These are phyloP conservation scores for Thunnus albacares DNA, from an alignment of 2,797 vertebrate species.

Conservation along the genomic window DNA sequence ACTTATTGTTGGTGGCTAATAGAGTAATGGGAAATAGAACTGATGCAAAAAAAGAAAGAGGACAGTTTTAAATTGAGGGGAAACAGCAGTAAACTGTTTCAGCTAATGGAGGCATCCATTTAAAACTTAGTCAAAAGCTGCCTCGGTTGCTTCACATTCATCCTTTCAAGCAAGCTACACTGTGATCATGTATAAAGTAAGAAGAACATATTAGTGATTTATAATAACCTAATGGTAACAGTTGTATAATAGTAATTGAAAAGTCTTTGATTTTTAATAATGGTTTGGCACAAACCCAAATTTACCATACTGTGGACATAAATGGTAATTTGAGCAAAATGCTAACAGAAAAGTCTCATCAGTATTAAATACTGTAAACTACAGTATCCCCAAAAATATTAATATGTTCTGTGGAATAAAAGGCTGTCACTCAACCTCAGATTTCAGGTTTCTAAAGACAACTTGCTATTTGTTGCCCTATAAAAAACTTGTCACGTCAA, in stretches of 20 bases:
- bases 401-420: too few relatives aligned
- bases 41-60: slow-evolving; percentile 16
- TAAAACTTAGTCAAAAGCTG: background rate
- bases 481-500: too few relatives aligned
- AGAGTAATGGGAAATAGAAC: background rate
- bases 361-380: too few relatives aligned
- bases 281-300: background rate
- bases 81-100: background rate
- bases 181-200: background rate
- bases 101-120: background rate
- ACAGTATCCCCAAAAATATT: too few relatives aligned
- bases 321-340: too few relatives aligned
- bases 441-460: too few relatives aligned
- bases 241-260: background rate
- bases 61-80: background rate
- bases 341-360: too few relatives aligned
- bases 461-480: too few relatives aligned
- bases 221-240: background rate
- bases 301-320: background rate
- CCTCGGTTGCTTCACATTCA: background rate
- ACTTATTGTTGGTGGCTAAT: background rate
- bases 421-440: too few relatives aligned
- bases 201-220: too few relatives aligned
- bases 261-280: background rate
- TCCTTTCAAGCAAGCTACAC: background rate